Conservation (phyloP, 2,113 vertebrate species). For the Limnothrissa miodon region DNA sequence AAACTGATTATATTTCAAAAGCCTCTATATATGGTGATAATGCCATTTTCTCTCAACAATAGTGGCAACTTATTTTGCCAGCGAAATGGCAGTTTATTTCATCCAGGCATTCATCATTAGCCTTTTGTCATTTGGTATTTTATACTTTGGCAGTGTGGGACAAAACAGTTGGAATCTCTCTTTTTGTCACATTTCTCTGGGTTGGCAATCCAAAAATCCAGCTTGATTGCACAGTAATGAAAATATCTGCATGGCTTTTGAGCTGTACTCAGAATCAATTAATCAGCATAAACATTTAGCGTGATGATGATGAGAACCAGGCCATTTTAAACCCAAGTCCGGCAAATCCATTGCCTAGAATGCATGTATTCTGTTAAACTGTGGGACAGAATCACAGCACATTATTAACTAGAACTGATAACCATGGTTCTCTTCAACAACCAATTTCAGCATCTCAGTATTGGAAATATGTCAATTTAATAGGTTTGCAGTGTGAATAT, state of each 20-base stretch:
- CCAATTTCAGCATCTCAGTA: not conserved
- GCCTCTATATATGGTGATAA: not conserved
- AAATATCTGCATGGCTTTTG: not conserved
- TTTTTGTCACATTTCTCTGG: not conserved
- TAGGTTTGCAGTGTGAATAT: not conserved
- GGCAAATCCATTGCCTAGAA: not conserved
- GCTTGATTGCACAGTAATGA: conserved; percentile 1
- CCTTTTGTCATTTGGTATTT: not conserved
- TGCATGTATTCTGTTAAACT: not conserved
- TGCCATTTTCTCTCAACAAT: conserved; percentile 7
- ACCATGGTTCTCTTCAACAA: not conserved
- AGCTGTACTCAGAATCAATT: conserved; percentile 9
- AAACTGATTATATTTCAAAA: not conserved
- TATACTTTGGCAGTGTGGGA: not conserved
- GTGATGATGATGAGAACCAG: not conserved
- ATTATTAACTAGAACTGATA: not conserved
- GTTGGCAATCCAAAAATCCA: not conserved
- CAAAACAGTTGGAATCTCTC: not conserved
- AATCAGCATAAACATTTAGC: not conserved
- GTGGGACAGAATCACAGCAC: not conserved
- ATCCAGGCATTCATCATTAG: not conserved
- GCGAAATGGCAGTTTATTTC: conserved; percentile 1
- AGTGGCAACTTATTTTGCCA: not conserved
- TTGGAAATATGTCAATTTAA: not conserved
- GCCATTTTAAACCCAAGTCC: not conserved